A percentile compares a stretch with the other conserved stretches of the same genome.
Evolutionary conservation across 2,113 vertebrate genomes (phyloP).

Genomic region (Todiramphus chloris): DNA sequence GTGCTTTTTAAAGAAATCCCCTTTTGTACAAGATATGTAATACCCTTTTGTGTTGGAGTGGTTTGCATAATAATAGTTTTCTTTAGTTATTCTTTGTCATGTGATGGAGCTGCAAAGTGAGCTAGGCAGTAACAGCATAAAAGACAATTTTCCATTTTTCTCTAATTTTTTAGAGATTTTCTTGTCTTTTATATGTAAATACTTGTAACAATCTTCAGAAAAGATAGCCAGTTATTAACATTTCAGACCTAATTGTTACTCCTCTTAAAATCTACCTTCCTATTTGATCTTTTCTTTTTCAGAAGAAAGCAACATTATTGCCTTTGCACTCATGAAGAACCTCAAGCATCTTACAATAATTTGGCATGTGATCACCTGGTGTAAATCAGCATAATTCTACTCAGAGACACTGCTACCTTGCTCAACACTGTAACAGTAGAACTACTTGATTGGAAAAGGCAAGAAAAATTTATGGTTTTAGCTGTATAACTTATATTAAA

Average conservation of each 20-base stretch:
- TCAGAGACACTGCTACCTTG: not conserved
- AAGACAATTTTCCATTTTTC: conserved; percentile 73
- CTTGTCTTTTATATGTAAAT: conserved; percentile 74
- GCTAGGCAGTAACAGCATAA: conserved; percentile 60
- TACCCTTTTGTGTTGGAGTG: conserved; percentile 77
- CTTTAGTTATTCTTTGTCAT: conserved; percentile 74
- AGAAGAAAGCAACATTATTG: conserved; percentile 41
- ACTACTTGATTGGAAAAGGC: conserved; percentile 1
- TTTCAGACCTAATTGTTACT: conserved; percentile 71
- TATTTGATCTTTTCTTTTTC: conserved; percentile 9
- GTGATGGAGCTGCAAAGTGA: conserved; percentile 67
- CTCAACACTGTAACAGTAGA: not conserved
- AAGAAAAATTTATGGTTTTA: not conserved
- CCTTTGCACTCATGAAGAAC: conserved; percentile 3
- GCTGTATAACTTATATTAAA: not conserved
- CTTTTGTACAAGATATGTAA: conserved; percentile 82
- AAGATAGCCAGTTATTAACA: conserved; percentile 70
- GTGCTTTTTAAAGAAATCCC: conserved; percentile 78
- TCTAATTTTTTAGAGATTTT: conserved; percentile 53
- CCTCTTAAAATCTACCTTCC: conserved; percentile 51
- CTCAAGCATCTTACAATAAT: conserved; percentile 31
- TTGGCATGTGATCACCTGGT: not conserved
- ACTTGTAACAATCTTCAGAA: conserved; percentile 48
- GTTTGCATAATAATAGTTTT: conserved; percentile 89
- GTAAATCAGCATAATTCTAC: not conserved